Base-by-base conservation (phyloP, 1,140 invertebrate genomes). In the Tachypleus tridentatus region DNA sequence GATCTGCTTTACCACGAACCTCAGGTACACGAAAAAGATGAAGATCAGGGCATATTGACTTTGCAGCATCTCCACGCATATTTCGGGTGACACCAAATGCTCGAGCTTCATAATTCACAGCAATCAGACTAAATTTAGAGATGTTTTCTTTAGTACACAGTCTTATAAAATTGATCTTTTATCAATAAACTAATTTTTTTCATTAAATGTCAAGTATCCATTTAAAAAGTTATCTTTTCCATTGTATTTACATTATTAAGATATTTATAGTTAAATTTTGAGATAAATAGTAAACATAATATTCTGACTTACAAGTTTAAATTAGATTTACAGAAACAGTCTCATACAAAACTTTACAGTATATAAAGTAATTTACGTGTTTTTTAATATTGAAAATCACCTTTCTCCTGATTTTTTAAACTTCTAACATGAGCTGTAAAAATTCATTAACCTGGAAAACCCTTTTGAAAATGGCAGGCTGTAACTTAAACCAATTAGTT, bases 51-150 rank as follows among this genome's bases (percentile, higher is more conserved):
- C 94, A 97, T 65, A 86, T 85, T 71, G 84, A 82, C 76, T 87
- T 89, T 0, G 94, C 95, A 73, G 98, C 93, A 75, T 94, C 85
- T 4, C 92, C 93, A 74, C 90, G 79, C 88, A 96, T 93, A 69
- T 86, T 83, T 64, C 92, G 78, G 5, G 86, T 93, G 3, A 98
- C 92, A 58, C 95, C 95, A 78, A 81, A 85, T 47, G 85, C 87
- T 75, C 93, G 80, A 0, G 96, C 95, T 75, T 94, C 89, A 80
- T 98, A 98, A 78, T 96, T 96, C 0, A 98, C 93, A 57, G 95
- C 95, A 73, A 98, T 97, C 66, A 98, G 92, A 57, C 93, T 96
- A 71, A 60, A 75, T 52, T 29, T 29, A 29, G 29, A 29, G 29
- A 29, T 29, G 29, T 29, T 29, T 29, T 29, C 51, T 51, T 47